Percentiles rank a stretch among this genome's conserved stretches.
phyloP scores from a whole-genome alignment of 2,888 invertebrate genomes.

The Drosophila fungiperda region DNA sequence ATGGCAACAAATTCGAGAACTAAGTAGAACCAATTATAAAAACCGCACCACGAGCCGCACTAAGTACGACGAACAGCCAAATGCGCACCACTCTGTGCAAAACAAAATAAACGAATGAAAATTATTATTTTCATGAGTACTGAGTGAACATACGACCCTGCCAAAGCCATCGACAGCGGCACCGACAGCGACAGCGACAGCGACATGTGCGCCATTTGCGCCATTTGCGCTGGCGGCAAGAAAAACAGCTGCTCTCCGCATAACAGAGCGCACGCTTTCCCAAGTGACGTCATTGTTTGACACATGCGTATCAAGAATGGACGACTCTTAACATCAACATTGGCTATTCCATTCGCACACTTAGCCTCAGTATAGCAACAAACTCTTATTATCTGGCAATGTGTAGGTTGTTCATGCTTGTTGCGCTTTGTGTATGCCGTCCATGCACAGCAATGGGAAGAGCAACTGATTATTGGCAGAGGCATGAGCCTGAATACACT shows the following conservation, averaged over 20 bases:
- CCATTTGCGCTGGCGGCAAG: slow-evolving; percentile 32
- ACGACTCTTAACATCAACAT: slow-evolving; percentile 19
- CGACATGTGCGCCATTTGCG: slow-evolving; percentile 56
- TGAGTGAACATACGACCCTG: slow-evolving; percentile 8
- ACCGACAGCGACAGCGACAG: slow-evolving; percentile 27
- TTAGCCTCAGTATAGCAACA: slow-evolving; percentile 29
- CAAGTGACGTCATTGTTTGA: slow-evolving; percentile 68
- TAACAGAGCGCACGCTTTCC: slow-evolving; percentile 56
- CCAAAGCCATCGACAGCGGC: slow-evolving; percentile 17
- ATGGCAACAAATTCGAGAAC: slow-evolving; percentile 24
- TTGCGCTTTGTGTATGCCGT: slow-evolving; percentile 54
- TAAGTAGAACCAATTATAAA: slow-evolving; percentile 10
- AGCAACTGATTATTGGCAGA: slow-evolving; percentile 1
- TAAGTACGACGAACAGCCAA: slow-evolving; percentile 12
- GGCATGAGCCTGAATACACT: background rate
- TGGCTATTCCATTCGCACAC: slow-evolving; percentile 25
- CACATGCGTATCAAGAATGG: slow-evolving; percentile 61
- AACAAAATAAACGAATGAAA: slow-evolving; percentile 70
- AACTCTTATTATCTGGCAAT: slow-evolving; percentile 37
- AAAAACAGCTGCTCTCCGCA: slow-evolving; percentile 65
- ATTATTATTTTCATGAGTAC: slow-evolving; percentile 43
- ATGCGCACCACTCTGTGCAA: slow-evolving; percentile 47
- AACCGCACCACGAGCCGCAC: slow-evolving; percentile 16
- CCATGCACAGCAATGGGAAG: background rate
- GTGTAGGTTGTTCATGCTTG: slow-evolving; percentile 43